Percentiles rank a stretch among this genome's conserved stretches.
phyloP scores from a whole-genome alignment of 92 coral and sea anemone species.

The Virgularia gustaviana region DNA sequence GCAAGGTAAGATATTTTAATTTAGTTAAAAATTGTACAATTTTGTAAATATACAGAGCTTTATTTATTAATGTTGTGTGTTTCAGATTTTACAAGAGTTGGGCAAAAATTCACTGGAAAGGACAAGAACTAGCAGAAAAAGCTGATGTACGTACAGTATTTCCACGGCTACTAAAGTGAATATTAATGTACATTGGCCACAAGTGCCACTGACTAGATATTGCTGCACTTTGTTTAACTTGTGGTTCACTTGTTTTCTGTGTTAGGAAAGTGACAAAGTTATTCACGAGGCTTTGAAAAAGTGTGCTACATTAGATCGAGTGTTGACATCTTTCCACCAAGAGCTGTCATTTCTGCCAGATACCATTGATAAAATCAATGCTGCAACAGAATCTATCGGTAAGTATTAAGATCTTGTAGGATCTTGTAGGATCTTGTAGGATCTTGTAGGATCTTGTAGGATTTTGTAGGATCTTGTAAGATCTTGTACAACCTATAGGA shows the following conservation, averaged over 20 bases:
- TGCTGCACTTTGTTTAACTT: not conserved
- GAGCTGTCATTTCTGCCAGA: conserved; percentile 84
- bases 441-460: too few species aligned
- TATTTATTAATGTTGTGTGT: not conserved
- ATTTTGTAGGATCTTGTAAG: too few species aligned
- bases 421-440: too few species aligned
- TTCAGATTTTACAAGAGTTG: conserved; percentile 76
- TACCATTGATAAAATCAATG: conserved; percentile 67
- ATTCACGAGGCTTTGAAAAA: conserved; percentile 57
- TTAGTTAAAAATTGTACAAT: not conserved
- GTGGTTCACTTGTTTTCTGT: not conserved
- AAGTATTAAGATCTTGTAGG: too few species aligned
- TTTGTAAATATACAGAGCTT: too few species aligned
- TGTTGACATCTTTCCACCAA: conserved; percentile 76
- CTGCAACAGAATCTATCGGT: conserved; percentile 79
- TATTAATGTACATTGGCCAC: too few species aligned
- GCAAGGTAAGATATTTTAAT: conserved; percentile 56
- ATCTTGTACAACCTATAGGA: too few species aligned
- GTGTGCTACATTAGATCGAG: conserved; percentile 67
- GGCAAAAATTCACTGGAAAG: conserved; percentile 77
- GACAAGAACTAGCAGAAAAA: conserved; percentile 64
- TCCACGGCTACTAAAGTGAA: too few species aligned
- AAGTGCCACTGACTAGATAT: too few species aligned
- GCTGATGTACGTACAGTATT: conserved; percentile 58
- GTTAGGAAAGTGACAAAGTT: conserved; percentile 65